Base-by-base conservation (phyloP, 2,113 vertebrate species). In the Bubalus kerabau region DNA sequence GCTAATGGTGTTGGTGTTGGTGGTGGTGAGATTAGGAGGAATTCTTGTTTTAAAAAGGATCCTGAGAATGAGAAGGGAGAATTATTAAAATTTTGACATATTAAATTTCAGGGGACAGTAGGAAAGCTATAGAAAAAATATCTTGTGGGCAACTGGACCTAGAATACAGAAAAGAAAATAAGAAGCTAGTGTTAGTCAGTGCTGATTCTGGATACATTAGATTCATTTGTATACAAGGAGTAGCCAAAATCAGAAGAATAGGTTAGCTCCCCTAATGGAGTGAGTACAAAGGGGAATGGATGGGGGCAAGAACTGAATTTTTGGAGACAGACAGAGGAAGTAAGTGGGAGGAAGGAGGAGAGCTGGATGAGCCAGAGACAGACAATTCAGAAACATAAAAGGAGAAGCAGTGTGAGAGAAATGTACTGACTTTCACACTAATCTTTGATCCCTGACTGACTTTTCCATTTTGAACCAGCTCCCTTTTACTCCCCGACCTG, bases 351-450 rank as follows among this genome's bases (percentile, higher is more conserved):
- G 82, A 86, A 97, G 82, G 71, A 94, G 59, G 56, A 91, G 89
- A 95, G 30, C 30, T 86, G 43, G 43, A 71, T 52, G 23, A 93
- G 54, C 17, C 64, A 88, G 71, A 90, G 14, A 87, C 64, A 91
- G 90, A 94, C 40, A 94, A 93, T 89, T 85, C 7, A 93, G 89
- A 96, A 88, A 36, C 67, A 97, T 60, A 93, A 82, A 98, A 86
- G 60, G 36, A 90, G 71, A 94, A 97, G 85, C 56, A 87, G n/a
- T 87, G 23, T 80, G 92, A 90, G 43, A 96, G 96, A 96, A 95
- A 36, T 71, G 76, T 64, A 94, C 67, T 64, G 93, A 96, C n/a
- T 93, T 96, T 94, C 67, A 87, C 40, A 95, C 30, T 97, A 89
- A 95, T 98, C 87, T 89, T 87, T 71, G 48, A 67, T 83, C 48